Percentiles rank a stretch among this genome's conserved stretches.
Conservation (phyloP, 2,113 vertebrate genomes). For the Lethenteron reissneri region DNA sequence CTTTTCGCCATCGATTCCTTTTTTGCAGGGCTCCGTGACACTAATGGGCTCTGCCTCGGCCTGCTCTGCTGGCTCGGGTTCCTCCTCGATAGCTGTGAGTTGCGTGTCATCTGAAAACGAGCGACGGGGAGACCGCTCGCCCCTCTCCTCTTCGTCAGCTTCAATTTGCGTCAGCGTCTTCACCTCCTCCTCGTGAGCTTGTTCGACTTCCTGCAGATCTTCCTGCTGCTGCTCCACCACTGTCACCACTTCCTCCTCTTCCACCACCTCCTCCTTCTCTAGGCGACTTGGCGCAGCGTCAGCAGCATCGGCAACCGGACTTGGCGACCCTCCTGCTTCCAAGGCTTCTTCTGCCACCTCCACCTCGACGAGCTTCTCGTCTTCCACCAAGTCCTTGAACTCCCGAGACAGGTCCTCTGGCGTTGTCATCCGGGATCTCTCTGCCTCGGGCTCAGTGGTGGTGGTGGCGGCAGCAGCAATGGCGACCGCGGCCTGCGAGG, state of each 20-base stretch:
- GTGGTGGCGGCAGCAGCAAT: neutral
- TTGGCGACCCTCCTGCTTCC: constrained; percentile 9
- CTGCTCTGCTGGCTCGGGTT: constrained; percentile 18
- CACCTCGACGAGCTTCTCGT: constrained; percentile 24
- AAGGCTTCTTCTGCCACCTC: constrained; percentile 13
- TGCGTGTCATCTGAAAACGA: too few relatives aligned
- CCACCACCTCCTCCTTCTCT: too few relatives aligned
- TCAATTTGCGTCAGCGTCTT: too few relatives aligned
- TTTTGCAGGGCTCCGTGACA: constrained; percentile 18
- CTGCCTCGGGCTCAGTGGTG: constrained; percentile 21
- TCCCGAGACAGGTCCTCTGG: constrained; percentile 89
- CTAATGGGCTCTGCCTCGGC: constrained; percentile 19
- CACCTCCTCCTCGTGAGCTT: too few relatives aligned
- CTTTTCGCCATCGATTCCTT: constrained; percentile 19
- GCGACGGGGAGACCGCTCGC: too few relatives aligned
- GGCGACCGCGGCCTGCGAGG: neutral
- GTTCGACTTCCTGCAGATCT: too few relatives aligned
- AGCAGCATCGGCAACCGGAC: constrained; percentile 10
- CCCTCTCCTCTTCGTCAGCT: too few relatives aligned
- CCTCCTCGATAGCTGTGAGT: constrained; percentile 9
- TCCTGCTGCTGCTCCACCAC: too few relatives aligned
- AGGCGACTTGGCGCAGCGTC: neutral
- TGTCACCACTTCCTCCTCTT: too few relatives aligned
- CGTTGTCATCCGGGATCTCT: constrained; percentile 47
- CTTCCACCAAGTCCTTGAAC: constrained; percentile 60